These are phyloP conservation scores for Rhyacophila brunnea DNA, from an alignment of 1,140 invertebrate genomes.

Conservation along the genomic window DNA sequence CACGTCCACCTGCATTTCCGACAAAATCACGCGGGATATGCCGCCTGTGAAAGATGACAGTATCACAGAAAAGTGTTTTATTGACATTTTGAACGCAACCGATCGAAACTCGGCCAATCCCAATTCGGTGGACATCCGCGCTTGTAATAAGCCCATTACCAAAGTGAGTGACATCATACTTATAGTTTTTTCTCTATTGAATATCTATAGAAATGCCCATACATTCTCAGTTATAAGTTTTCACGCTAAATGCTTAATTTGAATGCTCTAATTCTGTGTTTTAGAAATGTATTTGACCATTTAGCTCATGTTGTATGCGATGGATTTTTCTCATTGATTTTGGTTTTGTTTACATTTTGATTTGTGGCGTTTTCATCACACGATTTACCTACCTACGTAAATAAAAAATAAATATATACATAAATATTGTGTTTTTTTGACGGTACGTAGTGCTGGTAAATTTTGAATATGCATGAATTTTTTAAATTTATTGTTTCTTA, in stretches of 20 bases:
- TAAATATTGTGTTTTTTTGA: too few species aligned
- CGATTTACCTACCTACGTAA: too few species aligned
- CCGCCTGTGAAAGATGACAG: conserved; percentile 53
- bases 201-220: too few species aligned
- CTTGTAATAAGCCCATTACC: conserved; percentile 52
- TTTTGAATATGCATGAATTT: too few species aligned
- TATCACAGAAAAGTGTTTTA: conserved; percentile 50
- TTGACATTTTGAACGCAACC: conserved; percentile 48
- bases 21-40: conserved; percentile 41
- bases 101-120: conserved; percentile 51
- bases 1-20: conserved; percentile 2
- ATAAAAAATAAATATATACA: too few species aligned
- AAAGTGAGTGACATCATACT: conserved; percentile 44
- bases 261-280: not conserved
- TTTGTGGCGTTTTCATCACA: not conserved
- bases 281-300: not conserved
- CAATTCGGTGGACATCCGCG: conserved; percentile 51
- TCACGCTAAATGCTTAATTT: too few species aligned
- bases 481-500: too few species aligned
- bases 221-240: too few species aligned
- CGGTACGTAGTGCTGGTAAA: too few species aligned
- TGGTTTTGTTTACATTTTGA: not conserved
- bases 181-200: conserved; percentile 4
- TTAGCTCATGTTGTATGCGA: not conserved
- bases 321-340: not conserved